Conservation (phyloP, 2,888 invertebrate species). For the Zootermopsis nevadensis region DNA sequence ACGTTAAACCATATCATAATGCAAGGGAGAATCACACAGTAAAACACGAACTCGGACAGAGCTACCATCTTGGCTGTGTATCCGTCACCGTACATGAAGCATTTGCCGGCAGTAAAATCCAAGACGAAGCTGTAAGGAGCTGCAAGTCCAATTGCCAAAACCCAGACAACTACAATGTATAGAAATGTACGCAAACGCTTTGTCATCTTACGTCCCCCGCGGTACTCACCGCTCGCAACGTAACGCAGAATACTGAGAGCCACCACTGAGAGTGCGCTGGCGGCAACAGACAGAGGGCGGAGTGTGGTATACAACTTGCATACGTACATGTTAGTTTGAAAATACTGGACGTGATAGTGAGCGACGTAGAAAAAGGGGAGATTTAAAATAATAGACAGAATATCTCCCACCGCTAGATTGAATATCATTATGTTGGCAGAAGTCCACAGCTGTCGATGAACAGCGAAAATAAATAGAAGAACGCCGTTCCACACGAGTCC, state of each 20-base stretch:
- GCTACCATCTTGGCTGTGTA: background rate
- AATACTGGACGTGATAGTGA: background rate
- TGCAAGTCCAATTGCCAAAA: background rate
- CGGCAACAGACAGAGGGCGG: background rate
- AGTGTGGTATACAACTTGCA: background rate
- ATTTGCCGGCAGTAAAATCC: background rate
- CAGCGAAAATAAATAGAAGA: background rate
- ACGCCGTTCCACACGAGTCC: constrained; percentile 11
- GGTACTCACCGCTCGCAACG: background rate
- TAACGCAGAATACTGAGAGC: constrained; percentile 5
- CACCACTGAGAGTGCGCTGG: constrained; percentile 18
- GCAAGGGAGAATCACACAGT: background rate
- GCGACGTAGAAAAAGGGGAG: background rate
- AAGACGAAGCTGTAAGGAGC: background rate
- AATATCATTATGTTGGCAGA: constrained; percentile 21
- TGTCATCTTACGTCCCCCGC: background rate
- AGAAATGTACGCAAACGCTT: background rate
- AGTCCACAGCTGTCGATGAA: constrained; percentile 5
- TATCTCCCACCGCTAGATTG: constrained; percentile 22
- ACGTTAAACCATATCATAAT: background rate
- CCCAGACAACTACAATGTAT: background rate
- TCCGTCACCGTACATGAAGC: constrained; percentile 10
- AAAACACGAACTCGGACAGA: constrained; percentile 6
- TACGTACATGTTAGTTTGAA: background rate
- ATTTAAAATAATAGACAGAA: constrained; percentile 9